Percentiles rank a stretch among this genome's conserved stretches.
Evolutionary conservation across 2,888 invertebrate species (phyloP).

Genomic region (Xanthia icteritia): DNA sequence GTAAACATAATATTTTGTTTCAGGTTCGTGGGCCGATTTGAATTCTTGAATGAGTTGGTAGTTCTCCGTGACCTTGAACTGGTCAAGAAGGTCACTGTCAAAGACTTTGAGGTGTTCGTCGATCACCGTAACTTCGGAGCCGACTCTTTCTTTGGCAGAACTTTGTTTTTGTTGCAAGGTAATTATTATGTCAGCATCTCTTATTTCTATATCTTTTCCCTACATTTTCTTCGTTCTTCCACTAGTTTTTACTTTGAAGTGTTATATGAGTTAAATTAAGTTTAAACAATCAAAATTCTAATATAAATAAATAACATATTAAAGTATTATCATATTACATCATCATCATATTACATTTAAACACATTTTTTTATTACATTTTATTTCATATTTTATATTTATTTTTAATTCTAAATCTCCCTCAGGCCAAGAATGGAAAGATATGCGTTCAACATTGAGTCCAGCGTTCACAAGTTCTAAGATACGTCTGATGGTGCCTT

Average conservation of each 20-base stretch:
- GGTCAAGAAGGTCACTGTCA: constrained; percentile 86
- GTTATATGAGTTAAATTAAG: neutral
- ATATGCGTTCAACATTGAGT: constrained; percentile 82
- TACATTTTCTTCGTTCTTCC: neutral
- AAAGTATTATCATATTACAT: too few species aligned
- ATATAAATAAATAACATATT: too few species aligned
- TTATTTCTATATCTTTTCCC: neutral
- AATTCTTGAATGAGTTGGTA: constrained; percentile 79
- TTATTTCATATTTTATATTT: too few species aligned
- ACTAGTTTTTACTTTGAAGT: neutral
- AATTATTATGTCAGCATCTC: neutral
- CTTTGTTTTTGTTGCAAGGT: constrained; percentile 86
- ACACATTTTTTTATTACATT: too few species aligned
- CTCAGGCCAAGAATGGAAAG: constrained; percentile 75
- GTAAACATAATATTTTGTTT: neutral
- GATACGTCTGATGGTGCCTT: constrained; percentile 81
- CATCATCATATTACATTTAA: too few species aligned
- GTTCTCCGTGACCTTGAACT: constrained; percentile 86
- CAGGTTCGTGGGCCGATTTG: constrained; percentile 83
- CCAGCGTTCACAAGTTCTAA: constrained; percentile 88
- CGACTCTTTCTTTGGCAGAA: constrained; percentile 88
- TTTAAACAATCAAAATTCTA: too few species aligned
- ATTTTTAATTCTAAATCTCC: neutral
- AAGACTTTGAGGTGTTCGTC: constrained; percentile 89
- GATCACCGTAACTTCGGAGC: constrained; percentile 81